Base-by-base conservation (phyloP, 1,140 invertebrate species). In the Drosophila bifasciata region DNA sequence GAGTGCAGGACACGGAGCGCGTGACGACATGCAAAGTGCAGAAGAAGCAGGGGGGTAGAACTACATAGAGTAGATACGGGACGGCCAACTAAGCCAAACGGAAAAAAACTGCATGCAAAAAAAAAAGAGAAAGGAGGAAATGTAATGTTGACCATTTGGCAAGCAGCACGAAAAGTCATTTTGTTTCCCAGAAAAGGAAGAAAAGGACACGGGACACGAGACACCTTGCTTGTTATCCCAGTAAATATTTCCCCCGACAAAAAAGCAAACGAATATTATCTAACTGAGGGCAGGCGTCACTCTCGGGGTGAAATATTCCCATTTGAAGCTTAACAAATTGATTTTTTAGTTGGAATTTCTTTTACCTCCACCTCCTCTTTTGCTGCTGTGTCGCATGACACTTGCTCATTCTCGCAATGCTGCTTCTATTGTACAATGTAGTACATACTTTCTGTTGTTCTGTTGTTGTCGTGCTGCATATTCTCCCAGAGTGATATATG, bases 141-240 rank as follows among this genome's bases (percentile, higher is more conserved):
- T 70, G 74, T 74, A 86, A 86, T 86, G 81, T 74, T 85, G 81
- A 81, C 81, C 81, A 85, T 85, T 85, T 85, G 81, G 77, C 81
- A 85, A 73, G 68, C 81, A 78, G 69, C 79, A 78, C 71, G 75
- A 83, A 83, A 83, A 83, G 79, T 78, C 79, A 84, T 83, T 83
- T 84, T 78, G 79, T 51, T 64, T 45, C 57, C 39, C 23, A 17
- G 39, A 6, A 32, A 46, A 36, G 43, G 19, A 21, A 19, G 19
- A 8, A 17, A 16, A 40, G 40, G 43, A 43, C 57, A 62, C 32
- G n/a, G 45, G 25, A 28, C 28, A 32, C 28, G 28, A 13, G 57
- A 45, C 71, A 80, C 71, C 77, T 73, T 76, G 57, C 77, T 66
- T 83, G 79, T 83, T 83, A 81, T 81, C 62, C 74, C 56, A 48